A percentile compares a stretch with the other conserved stretches of the same genome.
phyloP scores from a whole-genome alignment of 2,797 vertebrate genomes.

The Esox lucius region DNA sequence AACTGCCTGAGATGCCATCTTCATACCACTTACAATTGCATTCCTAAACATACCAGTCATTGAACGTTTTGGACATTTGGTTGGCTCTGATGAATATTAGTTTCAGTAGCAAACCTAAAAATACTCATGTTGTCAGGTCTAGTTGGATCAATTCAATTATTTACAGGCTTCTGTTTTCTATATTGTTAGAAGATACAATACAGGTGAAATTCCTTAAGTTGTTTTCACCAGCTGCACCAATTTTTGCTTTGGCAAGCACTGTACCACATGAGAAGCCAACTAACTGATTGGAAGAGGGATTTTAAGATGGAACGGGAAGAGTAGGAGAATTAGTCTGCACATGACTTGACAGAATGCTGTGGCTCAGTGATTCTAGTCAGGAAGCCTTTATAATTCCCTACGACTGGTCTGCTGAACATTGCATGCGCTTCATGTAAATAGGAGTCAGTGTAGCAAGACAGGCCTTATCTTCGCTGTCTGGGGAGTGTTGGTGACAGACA shows the following conservation, averaged over 20 bases:
- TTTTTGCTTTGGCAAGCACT: not conserved
- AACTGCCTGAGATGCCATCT: constrained; percentile 21
- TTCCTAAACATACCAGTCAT: constrained; percentile 45
- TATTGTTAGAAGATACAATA: constrained; percentile 38
- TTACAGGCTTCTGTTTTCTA: constrained; percentile 40
- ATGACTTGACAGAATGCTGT: not conserved
- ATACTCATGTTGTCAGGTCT: constrained; percentile 46
- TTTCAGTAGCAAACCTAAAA: constrained; percentile 31
- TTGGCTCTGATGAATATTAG: constrained; percentile 18
- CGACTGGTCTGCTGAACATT: not conserved
- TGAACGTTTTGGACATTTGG: constrained; percentile 28
- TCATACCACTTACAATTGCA: constrained; percentile 32
- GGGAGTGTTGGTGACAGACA: too few species aligned
- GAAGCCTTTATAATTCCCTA: not conserved
- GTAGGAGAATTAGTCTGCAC: not conserved
- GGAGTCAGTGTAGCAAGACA: too few species aligned
- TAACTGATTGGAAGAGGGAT: not conserved
- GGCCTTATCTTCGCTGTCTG: too few species aligned
- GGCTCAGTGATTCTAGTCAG: not conserved
- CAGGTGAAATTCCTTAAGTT: constrained; percentile 36
- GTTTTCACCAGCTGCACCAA: not conserved
- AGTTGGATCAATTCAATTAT: not conserved
- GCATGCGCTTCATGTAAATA: not conserved
- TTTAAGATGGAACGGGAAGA: not conserved
- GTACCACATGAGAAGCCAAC: not conserved